A percentile compares a stretch with the other conserved stretches of the same genome.
Conservation (phyloP, 2,888 invertebrate species). For the Sycophila texana region DNA sequence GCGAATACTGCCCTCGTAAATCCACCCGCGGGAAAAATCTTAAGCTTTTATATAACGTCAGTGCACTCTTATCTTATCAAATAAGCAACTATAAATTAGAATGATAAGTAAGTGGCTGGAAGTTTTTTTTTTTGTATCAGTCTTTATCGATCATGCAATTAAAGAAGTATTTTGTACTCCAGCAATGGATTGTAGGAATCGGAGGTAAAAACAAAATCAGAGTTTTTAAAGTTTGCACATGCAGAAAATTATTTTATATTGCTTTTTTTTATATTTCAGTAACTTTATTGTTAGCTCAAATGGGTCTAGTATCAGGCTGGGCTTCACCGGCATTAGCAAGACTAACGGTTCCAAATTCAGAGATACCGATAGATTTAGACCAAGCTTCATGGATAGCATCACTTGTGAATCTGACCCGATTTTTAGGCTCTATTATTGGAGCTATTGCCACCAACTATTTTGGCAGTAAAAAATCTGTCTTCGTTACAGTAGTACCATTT, state of each 20-base stretch:
- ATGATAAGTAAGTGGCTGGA: no score
- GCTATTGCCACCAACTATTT: constrained; percentile 58
- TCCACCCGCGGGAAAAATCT: no score
- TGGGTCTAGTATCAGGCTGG: constrained; percentile 64
- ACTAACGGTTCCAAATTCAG: constrained; percentile 59
- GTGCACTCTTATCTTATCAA: no score
- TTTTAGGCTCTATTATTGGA: constrained; percentile 62
- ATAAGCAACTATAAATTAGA: no score
- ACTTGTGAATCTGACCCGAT: constrained; percentile 61
- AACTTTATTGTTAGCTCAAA: constrained; percentile 60
- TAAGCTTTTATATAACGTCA: no score
- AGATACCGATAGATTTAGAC: constrained; percentile 57
- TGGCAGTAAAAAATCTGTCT: constrained; percentile 62
- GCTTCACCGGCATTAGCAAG: constrained; percentile 63
- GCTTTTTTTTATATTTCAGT: constrained; percentile 56
- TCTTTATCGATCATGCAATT: no score
- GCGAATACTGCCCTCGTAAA: no score
- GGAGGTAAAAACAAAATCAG: neutral
- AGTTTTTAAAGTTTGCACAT: neutral
- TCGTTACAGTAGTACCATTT: constrained; percentile 59
- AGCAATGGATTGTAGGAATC: constrained; percentile 19
- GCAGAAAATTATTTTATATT: no score
- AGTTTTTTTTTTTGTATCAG: no score
- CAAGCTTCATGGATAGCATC: constrained; percentile 67
- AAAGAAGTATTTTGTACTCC: neutral